Percentiles rank a stretch among this genome's conserved stretches.
These are phyloP conservation scores for Diachrysia chrysitis DNA, from an alignment of 2,888 invertebrate genomes.

Conservation along the genomic window DNA sequence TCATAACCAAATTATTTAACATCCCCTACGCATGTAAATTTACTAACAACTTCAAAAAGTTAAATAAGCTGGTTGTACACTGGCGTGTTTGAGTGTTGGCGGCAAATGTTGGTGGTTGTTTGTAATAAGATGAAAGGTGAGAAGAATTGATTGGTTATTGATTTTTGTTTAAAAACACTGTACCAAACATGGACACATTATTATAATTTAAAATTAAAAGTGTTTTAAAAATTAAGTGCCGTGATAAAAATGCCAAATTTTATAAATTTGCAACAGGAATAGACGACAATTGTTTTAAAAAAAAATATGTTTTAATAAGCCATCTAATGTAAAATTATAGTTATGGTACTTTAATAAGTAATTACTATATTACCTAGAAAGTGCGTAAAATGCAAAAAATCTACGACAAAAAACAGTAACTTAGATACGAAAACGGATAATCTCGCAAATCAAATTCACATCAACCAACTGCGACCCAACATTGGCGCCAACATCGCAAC, in stretches of 20 bases:
- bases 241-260: too few relatives aligned
- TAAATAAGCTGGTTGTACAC: slow-evolving; percentile 53
- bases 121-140: slow-evolving; percentile 10
- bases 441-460: not conserved
- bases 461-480: not conserved
- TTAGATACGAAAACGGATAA: not conserved
- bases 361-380: too few relatives aligned
- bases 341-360: too few relatives aligned
- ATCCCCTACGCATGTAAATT: slow-evolving; percentile 54
- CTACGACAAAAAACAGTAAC: not conserved
- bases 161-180: not conserved
- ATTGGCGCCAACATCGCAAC: slow-evolving; percentile 30
- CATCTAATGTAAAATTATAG: too few relatives aligned
- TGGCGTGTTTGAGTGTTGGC: slow-evolving; percentile 35
- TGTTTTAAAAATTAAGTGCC: too few relatives aligned
- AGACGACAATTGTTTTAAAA: too few relatives aligned
- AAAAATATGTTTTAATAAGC: too few relatives aligned
- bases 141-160: not conserved
- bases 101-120: slow-evolving; percentile 48
- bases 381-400: too few relatives aligned
- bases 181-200: too few relatives aligned
- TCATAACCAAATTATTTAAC: slow-evolving; percentile 63
- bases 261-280: too few relatives aligned
- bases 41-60: slow-evolving; percentile 62
- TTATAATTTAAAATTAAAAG: too few relatives aligned